Base-by-base conservation (phyloP, 1,140 invertebrate species). In the Bombus superbus region DNA sequence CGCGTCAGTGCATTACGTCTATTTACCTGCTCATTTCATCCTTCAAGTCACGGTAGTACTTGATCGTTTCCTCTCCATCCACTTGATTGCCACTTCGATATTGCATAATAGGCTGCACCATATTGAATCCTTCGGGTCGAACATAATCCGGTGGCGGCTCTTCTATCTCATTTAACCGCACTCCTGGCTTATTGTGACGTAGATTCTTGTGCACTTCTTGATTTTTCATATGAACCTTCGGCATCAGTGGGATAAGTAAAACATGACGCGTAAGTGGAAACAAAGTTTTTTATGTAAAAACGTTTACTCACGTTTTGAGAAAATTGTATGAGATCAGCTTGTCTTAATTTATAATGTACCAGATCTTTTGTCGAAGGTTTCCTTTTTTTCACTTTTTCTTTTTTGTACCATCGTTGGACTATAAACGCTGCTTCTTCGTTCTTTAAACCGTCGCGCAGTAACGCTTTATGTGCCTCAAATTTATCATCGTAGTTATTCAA, bases 201-300 rank as follows among this genome's bases (percentile, higher is more conserved):
- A 97, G 93, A 91, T 96, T 96, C 88, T 97, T 97, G 91, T 97
- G 97, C 11, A 96, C 94, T 66, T 97, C 97, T 93, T 97, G 96
- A 90, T 97, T 97, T 81, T 96, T 96, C 93, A 96, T 96, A 86
- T 97, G 97, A 42, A 97, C 96, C 97, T 97, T 85, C 10, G 18
- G 22, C 18, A n/a, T 0, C 25, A 11, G 57, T 18, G 6, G 3
- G 38, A 32, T 15, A 83, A 8, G 90, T 86, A 28, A 35, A 71
- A 72, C 40, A 69, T 86, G 18, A n/a, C 6, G 35, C 13, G 9
- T 22, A 15, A 44, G 25, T 53, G 5, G 1, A 28, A 53, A 44
- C 3, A 32, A 57, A 10, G 9, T 5, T n/a, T 1, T 1, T 40
- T 4, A 10, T 71, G 10, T 15, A 42, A 42, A 62, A 44, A 4